Base-by-base conservation (phyloP, 2,888 invertebrate genomes). In the Drosophila robusta region DNA sequence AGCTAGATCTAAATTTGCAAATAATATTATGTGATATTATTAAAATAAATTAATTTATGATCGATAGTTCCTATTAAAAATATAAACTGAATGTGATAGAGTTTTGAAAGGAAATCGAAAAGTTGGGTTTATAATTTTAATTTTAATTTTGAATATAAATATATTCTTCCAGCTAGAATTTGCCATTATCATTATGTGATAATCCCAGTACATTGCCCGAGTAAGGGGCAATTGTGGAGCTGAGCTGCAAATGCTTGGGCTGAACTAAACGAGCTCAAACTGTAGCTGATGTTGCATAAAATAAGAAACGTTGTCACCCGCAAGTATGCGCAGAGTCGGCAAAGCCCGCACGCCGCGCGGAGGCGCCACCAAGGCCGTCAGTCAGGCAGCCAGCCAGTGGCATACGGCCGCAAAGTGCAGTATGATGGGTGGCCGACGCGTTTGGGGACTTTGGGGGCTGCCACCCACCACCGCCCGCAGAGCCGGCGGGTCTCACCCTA, bases 331-430 rank as follows among this genome's bases (percentile, higher is more conserved):
- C 69, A 67, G 34, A 54, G 75, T 39, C 24, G 36, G 39, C 50
- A 49, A 44, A 41, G 42, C 22, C 66, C 39, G 49, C 46, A 42
- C 49, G 12, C 63, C 64, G 51, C 44, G 64, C 52, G 47, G 64
- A 64, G 66, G 56, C 80, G 80, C 80, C 80, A 63, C 66, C 57
- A 51, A 77, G 39, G 50, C 50, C 71, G 57, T 45, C 67, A 70
- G 71, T 45, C 71, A 66, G 58, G 50, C 47, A 50, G 57, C 52
- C 84, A 82, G 82, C 82, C 82, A 83, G 82, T 87, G 86, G 86
- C 80, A 68, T 70, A 77, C 77, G 41, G 77, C 88, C 86, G 49
- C 86, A 87, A 82, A 87, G 74, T 88, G 82, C 88, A 74, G 79
- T 49, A 41, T 44, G 62, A 49, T 58, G 61, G 41, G 32, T 51